Evolutionary conservation across 1,140 invertebrate genomes (phyloP).

Genomic region (Drosophila melanogaster): DNA sequence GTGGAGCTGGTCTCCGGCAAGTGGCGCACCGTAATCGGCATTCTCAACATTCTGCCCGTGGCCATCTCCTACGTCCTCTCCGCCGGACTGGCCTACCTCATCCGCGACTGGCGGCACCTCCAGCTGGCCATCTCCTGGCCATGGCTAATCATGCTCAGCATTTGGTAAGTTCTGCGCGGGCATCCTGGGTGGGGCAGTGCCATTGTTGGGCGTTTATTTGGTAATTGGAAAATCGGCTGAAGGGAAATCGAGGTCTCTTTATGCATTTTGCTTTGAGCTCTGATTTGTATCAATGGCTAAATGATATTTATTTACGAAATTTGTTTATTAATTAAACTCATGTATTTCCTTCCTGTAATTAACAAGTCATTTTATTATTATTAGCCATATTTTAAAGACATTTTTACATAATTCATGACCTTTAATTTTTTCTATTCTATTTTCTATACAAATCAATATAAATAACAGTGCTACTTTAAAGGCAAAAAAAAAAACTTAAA

Average conservation of each 20-base stretch:
- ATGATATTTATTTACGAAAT: background rate
- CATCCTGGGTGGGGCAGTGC: background rate
- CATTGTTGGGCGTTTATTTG: background rate
- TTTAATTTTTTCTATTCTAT: background rate
- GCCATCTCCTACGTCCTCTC: slow-evolving; percentile 90
- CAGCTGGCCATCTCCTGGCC: slow-evolving; percentile 90
- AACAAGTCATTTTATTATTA: background rate
- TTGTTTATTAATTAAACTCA: background rate
- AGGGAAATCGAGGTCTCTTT: slow-evolving; percentile 10
- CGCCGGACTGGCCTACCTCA: slow-evolving; percentile 87
- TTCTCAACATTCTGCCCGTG: slow-evolving; percentile 89
- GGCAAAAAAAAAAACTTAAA: too few relatives aligned
- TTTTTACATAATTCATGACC: background rate
- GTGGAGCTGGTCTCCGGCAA: slow-evolving; percentile 90
- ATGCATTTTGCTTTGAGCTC: background rate
- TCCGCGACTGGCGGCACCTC: slow-evolving; percentile 89
- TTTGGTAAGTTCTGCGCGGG: slow-evolving; percentile 86
- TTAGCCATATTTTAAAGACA: background rate
- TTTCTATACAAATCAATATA: background rate
- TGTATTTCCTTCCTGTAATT: background rate
- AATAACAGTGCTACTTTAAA: too few relatives aligned
- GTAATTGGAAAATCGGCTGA: background rate
- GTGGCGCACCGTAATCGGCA: slow-evolving; percentile 90
- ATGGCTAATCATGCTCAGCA: slow-evolving; percentile 87
- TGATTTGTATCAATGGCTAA: background rate